Percentiles rank a stretch among this genome's conserved stretches.
These are phyloP conservation scores for Mesocricetus auratus DNA, from an alignment of 2,113 vertebrate species.

Conservation along the genomic window DNA sequence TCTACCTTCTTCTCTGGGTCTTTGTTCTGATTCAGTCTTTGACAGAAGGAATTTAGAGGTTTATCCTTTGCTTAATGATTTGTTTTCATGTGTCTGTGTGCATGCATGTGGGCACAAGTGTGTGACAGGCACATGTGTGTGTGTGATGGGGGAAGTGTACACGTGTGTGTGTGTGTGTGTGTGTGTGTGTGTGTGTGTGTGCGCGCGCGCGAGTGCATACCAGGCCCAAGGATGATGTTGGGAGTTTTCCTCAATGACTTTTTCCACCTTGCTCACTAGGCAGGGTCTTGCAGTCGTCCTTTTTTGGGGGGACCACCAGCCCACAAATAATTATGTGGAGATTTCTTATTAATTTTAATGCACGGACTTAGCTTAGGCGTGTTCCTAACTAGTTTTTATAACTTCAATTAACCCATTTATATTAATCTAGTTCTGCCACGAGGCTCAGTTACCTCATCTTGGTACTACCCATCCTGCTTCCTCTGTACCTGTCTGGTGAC, in stretches of 20 bases:
- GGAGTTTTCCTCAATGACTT: background rate
- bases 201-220: background rate
- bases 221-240: background rate
- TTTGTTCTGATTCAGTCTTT: constrained; percentile 31
- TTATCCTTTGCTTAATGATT: constrained; percentile 51
- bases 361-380: background rate
- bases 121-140: background rate
- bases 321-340: background rate
- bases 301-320: background rate
- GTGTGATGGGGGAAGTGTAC: background rate
- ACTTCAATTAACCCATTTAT: background rate
- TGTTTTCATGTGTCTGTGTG: background rate
- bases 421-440: background rate
- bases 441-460: background rate
- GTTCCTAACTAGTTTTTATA: background rate
- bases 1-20: background rate
- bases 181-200: background rate
- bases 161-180: background rate
- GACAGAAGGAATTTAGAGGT: background rate
- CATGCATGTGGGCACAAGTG: background rate
- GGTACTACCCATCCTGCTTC: background rate
- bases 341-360: background rate
- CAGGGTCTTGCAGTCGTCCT: background rate
- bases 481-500: background rate
- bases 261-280: background rate